phyloP scores from a whole-genome alignment of 2,888 invertebrate species.

The Lymantria dispar region DNA sequence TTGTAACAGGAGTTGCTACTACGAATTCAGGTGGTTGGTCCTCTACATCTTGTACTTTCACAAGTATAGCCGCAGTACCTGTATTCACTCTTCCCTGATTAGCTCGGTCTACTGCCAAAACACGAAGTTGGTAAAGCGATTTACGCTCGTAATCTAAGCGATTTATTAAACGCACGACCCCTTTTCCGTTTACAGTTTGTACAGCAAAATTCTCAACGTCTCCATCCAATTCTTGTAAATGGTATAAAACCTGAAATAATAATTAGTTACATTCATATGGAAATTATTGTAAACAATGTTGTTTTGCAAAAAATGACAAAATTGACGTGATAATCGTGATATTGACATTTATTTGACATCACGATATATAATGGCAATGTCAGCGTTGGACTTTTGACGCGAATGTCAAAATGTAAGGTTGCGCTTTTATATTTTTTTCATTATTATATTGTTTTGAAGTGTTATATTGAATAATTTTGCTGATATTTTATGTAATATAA shows the following conservation, averaged over 20 bases:
- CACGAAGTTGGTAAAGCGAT: constrained; percentile 91
- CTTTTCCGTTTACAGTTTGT: constrained; percentile 92
- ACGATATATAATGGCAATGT: too few species aligned
- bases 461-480: too few species aligned
- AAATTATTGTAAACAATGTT: too few species aligned
- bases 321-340: too few species aligned
- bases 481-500: too few species aligned
- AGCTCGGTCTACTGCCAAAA: constrained; percentile 92
- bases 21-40: constrained; percentile 96
- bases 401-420: too few species aligned
- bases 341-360: too few species aligned
- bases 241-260: constrained; percentile 87
- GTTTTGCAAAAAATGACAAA: too few species aligned
- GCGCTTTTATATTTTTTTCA: too few species aligned
- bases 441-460: too few species aligned
- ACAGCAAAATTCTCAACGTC: constrained; percentile 90
- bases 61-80: constrained; percentile 92
- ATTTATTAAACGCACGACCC: constrained; percentile 89
- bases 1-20: constrained; percentile 92
- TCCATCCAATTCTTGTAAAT: constrained; percentile 90
- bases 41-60: constrained; percentile 92
- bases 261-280: not conserved
- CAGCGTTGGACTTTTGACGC: too few species aligned
- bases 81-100: constrained; percentile 92
- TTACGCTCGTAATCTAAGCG: constrained; percentile 93